Evolutionary conservation across 2,113 vertebrate species (phyloP).

Genomic region (Apodemus sylvaticus): DNA sequence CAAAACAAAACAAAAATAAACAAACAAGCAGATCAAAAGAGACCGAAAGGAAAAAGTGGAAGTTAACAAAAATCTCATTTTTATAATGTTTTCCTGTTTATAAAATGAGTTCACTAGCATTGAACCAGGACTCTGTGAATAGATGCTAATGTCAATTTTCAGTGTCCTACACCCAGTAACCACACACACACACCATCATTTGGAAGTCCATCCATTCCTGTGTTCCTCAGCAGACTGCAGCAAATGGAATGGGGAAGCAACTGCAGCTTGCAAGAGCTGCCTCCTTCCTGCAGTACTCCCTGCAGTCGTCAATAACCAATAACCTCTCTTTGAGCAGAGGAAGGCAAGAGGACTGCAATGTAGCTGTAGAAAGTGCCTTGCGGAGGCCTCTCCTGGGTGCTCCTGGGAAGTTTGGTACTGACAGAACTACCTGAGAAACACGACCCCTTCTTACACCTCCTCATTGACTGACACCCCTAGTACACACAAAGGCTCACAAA

Average conservation of each 20-base stretch:
- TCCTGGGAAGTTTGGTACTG: background rate
- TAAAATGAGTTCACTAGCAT: background rate
- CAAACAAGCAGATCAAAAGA: background rate
- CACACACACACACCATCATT: background rate
- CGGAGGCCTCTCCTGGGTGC: background rate
- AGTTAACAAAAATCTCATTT: slow-evolving; percentile 23
- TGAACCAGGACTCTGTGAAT: background rate
- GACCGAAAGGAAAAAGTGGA: background rate
- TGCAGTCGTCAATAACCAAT: background rate
- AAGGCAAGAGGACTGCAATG: background rate
- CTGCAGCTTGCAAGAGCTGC: background rate
- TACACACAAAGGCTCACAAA: background rate
- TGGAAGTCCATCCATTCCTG: slow-evolving; percentile 11
- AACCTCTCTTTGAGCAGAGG: background rate
- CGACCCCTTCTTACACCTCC: background rate
- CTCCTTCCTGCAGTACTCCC: slow-evolving; percentile 29
- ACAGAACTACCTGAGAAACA: background rate
- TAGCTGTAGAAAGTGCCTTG: background rate
- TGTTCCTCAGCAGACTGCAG: background rate
- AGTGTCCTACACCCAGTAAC: background rate
- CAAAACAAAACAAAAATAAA: background rate
- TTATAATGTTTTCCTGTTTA: background rate
- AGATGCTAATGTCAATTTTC: background rate
- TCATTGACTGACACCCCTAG: background rate
- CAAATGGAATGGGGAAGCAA: slow-evolving; percentile 43